A percentile compares a stretch with the other conserved stretches of the same genome.
Evolutionary conservation across 2,888 invertebrate genomes (phyloP).

Genomic region (Chalcis sispes): DNA sequence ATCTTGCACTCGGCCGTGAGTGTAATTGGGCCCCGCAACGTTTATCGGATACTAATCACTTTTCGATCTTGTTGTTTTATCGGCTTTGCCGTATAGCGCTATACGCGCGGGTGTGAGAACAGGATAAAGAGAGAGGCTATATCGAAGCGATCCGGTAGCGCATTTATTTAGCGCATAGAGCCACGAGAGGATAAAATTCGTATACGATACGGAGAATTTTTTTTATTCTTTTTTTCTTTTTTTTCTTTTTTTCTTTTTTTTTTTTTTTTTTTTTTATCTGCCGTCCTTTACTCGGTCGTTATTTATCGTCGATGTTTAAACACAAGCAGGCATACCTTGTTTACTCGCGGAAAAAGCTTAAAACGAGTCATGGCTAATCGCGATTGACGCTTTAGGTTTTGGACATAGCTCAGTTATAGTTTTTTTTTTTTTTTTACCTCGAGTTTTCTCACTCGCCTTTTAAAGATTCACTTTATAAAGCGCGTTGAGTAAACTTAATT

Average conservation of each 20-base stretch:
- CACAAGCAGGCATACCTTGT: background rate
- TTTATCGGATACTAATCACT: constrained; percentile 55
- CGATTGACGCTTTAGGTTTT: no score
- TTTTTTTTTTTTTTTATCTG: constrained; percentile 13
- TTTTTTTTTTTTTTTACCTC: no score
- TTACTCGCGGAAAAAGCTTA: no score
- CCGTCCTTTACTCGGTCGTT: constrained; percentile 12
- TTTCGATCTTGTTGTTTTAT: constrained; percentile 46
- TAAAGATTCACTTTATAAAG: no score
- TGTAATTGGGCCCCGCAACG: constrained; percentile 52
- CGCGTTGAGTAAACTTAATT: no score
- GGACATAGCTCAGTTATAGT: no score
- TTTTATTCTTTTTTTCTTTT: no score
- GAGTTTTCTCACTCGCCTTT: no score
- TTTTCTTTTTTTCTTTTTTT: no score
- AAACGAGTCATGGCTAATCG: no score
- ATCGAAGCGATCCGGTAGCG: background rate
- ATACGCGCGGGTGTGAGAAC: background rate
- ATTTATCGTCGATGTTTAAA: constrained; percentile 41
- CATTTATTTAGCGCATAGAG: background rate
- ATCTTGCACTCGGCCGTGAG: constrained; percentile 33
- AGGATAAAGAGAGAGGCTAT: background rate
- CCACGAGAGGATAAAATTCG: constrained; percentile 33
- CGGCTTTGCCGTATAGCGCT: background rate
- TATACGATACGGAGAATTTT: constrained; percentile 19